These are phyloP conservation scores for Festucalex cinctus DNA, from an alignment of 2,113 vertebrate genomes.

Conservation along the genomic window DNA sequence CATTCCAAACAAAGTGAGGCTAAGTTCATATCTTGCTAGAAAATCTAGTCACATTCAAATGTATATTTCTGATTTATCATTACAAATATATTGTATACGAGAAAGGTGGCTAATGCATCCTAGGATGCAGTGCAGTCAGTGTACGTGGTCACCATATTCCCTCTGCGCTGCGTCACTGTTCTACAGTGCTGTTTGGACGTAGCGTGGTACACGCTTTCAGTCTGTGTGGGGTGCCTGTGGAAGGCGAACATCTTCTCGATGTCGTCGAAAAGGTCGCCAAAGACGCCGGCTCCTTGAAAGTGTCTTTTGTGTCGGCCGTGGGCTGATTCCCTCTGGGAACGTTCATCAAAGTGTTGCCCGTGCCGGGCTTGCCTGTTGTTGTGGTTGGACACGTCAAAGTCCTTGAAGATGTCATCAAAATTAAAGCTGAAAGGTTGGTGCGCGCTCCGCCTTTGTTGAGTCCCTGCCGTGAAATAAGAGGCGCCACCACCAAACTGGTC, in stretches of 20 bases:
- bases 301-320: constrained; percentile 82
- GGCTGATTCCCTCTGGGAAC: constrained; percentile 76
- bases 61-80: constrained; percentile 12
- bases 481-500: constrained; percentile 76
- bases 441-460: constrained; percentile 64
- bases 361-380: constrained; percentile 80
- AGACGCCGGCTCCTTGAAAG: constrained; percentile 84
- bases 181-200: constrained; percentile 88
- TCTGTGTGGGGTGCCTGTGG: constrained; percentile 76
- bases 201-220: constrained; percentile 80
- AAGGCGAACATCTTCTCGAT: constrained; percentile 96
- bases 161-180: constrained; percentile 91
- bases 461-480: constrained; percentile 64
- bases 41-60: not conserved
- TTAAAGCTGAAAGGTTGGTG: constrained; percentile 88
- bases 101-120: constrained; percentile 20
- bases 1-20: not conserved
- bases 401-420: constrained; percentile 91
- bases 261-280: constrained; percentile 91
- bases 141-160: constrained; percentile 97
- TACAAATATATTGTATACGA: constrained; percentile 17
- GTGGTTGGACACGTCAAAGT: constrained; percentile 87
- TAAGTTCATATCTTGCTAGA: not conserved
- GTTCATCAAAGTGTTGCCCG: constrained; percentile 87
- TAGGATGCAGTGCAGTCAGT: constrained; percentile 86